Conservation (phyloP, 30 jellyfish, hydroid and myxozoan species). For the Aurelia sp. region DNA sequence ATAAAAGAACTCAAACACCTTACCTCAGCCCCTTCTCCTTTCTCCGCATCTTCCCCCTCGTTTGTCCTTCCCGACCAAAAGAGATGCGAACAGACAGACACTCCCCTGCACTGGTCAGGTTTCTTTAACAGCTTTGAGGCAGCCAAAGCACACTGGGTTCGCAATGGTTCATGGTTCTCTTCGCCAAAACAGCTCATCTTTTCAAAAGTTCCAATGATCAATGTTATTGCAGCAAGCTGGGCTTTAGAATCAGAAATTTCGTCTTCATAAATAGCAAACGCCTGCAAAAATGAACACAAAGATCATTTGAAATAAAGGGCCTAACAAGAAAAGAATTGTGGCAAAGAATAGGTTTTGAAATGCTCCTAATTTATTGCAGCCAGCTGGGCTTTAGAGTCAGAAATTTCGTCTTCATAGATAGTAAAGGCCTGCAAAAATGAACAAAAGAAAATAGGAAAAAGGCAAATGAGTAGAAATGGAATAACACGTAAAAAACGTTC, state of each 20-base stretch:
- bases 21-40: slow-evolving; percentile 83
- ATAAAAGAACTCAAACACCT: neutral
- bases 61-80: slow-evolving; percentile 98
- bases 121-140: slow-evolving; percentile 95
- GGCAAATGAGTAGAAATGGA: no score
- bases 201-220: slow-evolving; percentile 97
- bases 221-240: slow-evolving; percentile 97
- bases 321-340: neutral
- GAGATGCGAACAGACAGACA: slow-evolving; percentile 96
- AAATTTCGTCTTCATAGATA: slow-evolving; percentile 80
- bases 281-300: slow-evolving; percentile 58
- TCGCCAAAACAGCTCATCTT: slow-evolving; percentile 91
- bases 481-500: no score
- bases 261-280: slow-evolving; percentile 98
- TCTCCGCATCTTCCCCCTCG: slow-evolving; percentile 88
- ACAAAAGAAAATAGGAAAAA: no score
- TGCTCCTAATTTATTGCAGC: slow-evolving; percentile 95
- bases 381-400: slow-evolving; percentile 96
- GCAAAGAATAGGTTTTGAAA: slow-evolving; percentile 50
- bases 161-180: slow-evolving; percentile 98
- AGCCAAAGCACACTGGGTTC: slow-evolving; percentile 99
- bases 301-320: neutral
- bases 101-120: slow-evolving; percentile 99
- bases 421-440: slow-evolving; percentile 71
- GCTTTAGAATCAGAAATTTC: slow-evolving; percentile 99